Conservation (phyloP, 2,113 vertebrate species). For the Setophaga kirtlandii region DNA sequence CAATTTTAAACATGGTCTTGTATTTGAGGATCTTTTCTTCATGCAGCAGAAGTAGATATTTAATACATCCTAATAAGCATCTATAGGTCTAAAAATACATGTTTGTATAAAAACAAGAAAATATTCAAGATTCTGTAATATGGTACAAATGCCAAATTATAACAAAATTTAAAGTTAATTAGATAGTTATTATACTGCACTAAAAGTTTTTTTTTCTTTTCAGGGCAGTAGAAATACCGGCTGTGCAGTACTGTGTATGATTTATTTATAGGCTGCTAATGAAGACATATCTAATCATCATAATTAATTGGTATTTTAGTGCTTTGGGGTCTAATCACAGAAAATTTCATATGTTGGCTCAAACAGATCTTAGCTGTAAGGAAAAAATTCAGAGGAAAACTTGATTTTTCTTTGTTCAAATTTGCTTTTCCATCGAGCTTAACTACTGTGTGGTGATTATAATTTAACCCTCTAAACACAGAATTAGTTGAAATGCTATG, state of each 20-base stretch:
- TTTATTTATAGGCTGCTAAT: constrained; percentile 82
- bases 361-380: constrained; percentile 45
- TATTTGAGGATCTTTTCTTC: neutral
- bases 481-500: neutral
- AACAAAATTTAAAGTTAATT: constrained; percentile 71
- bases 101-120: constrained; percentile 11
- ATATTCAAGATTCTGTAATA: constrained; percentile 35
- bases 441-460: neutral
- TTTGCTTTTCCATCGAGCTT: neutral
- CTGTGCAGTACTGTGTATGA: constrained; percentile 67
- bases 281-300: constrained; percentile 80
- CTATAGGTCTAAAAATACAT: neutral
- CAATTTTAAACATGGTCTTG: neutral
- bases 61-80: neutral
- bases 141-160: constrained; percentile 25
- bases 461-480: constrained; percentile 24
- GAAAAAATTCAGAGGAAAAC: constrained; percentile 46
- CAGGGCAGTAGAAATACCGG: constrained; percentile 18
- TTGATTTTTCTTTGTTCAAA: constrained; percentile 18
- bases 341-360: constrained; percentile 63
- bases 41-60: neutral
- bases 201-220: constrained; percentile 55
- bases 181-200: constrained; percentile 41
- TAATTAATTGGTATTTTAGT: constrained; percentile 81
- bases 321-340: constrained; percentile 73